phyloP scores from a whole-genome alignment of 1,140 invertebrate species.

The Chionoecetes opilio region DNA sequence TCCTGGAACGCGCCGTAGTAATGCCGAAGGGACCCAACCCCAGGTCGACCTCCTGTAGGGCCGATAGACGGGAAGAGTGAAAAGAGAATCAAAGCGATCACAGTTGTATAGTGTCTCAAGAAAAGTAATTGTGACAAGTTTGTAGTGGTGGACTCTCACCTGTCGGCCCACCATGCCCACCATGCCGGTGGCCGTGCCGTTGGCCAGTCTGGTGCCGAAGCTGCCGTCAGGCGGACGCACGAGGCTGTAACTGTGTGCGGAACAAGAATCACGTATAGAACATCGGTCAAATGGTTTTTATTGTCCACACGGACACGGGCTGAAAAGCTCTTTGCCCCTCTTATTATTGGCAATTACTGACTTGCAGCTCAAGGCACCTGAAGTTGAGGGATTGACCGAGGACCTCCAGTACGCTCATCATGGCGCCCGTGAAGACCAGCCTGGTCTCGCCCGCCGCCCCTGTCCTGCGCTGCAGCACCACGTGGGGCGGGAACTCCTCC shows the following conservation, averaged over 20 bases:
- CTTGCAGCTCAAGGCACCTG: no score
- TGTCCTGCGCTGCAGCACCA: no score
- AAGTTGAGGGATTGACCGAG: no score
- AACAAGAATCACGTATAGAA: no score
- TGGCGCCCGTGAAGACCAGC: no score
- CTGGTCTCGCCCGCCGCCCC: no score
- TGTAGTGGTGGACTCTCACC: background rate
- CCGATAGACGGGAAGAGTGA: background rate
- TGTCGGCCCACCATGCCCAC: conserved; percentile 46
- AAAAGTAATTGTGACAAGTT: background rate
- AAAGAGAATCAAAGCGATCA: background rate
- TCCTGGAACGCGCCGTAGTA: background rate
- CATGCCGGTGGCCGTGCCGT: conserved; percentile 45
- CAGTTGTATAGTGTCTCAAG: background rate
- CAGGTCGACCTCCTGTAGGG: background rate
- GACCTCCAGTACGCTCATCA: no score
- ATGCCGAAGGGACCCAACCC: conserved; percentile 44
- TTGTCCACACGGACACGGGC: no score
- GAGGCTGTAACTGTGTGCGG: conserved; percentile 7
- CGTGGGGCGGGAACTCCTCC: no score
- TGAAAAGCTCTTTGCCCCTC: no score
- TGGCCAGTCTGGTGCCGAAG: conserved; percentile 32
- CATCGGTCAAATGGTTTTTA: no score
- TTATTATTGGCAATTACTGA: no score
- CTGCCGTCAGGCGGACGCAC: background rate